These are phyloP conservation scores for Struthio camelus DNA, from an alignment of 2,113 vertebrate species.

Conservation along the genomic window DNA sequence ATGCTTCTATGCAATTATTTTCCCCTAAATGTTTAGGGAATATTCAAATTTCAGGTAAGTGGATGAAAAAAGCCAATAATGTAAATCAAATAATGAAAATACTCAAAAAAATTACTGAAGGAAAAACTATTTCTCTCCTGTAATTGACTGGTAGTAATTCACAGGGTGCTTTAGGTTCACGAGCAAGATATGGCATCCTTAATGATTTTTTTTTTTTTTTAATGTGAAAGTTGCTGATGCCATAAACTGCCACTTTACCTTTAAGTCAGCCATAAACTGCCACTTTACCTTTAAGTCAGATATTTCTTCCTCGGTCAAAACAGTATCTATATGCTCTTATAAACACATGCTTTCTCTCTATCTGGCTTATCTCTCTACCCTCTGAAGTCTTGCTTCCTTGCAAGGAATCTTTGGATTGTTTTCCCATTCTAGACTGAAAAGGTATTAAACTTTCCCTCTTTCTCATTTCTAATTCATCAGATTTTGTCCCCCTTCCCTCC, in stretches of 20 bases:
- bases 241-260: neutral
- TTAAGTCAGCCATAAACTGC: neutral
- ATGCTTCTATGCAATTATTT: neutral
- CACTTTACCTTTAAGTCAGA: neutral
- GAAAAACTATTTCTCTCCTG: neutral
- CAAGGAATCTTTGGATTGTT: neutral
- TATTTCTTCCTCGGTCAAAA: neutral
- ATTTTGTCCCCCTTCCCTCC: neutral
- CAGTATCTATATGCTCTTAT: neutral
- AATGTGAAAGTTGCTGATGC: neutral
- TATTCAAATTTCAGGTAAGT: neutral
- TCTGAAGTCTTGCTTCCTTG: neutral
- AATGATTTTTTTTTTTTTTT: neutral
- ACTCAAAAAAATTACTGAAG: neutral
- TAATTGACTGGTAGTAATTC: neutral
- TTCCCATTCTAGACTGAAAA: neutral
- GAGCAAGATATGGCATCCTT: neutral
- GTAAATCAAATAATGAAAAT: neutral
- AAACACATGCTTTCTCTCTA: fast-evolving
- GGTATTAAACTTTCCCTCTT: neutral
- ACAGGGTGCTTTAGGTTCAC: neutral
- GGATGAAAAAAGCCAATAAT: neutral
- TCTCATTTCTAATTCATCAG: neutral
- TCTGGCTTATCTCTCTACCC: neutral
- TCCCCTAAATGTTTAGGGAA: neutral